A percentile compares a stretch with the other conserved stretches of the same genome.
Evolutionary conservation across 2,797 vertebrate genomes (phyloP).

Genomic region (Pantherophis vulpinus): DNA sequence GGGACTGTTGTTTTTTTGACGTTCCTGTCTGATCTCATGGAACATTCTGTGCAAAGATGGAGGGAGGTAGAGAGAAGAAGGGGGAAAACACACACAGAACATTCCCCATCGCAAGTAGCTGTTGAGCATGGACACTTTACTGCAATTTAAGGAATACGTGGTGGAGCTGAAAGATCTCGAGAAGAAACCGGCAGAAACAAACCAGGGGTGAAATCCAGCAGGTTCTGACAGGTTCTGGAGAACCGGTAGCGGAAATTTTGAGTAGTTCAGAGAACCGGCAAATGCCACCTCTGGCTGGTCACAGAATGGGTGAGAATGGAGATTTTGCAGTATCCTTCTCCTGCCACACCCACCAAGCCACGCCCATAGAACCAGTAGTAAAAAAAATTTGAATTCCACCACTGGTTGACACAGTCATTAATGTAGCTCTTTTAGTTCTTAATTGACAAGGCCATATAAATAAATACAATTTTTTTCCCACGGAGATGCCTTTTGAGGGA

Average conservation of each 20-base stretch:
- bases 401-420: neutral
- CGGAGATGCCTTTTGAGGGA: neutral
- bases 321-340: too few relatives aligned
- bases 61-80: neutral
- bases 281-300: too few relatives aligned
- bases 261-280: too few relatives aligned
- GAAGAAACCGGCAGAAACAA: neutral
- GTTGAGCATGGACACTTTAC: too few relatives aligned
- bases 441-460: neutral
- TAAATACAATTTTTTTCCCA: neutral
- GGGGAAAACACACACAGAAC: neutral
- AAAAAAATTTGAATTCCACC: too few relatives aligned
- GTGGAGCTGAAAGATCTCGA: neutral
- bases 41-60: neutral
- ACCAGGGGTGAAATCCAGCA: neutral
- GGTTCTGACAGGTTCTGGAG: too few relatives aligned
- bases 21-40: conserved; percentile 13
- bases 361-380: too few relatives aligned
- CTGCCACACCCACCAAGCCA: too few relatives aligned
- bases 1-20: neutral
- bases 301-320: too few relatives aligned
- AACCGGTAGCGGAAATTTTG: too few relatives aligned
- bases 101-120: neutral
- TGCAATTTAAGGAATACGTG: neutral
- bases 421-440: neutral